These are phyloP conservation scores for Lycaon pictus DNA, from an alignment of 2,113 vertebrate species.

Conservation along the genomic window DNA sequence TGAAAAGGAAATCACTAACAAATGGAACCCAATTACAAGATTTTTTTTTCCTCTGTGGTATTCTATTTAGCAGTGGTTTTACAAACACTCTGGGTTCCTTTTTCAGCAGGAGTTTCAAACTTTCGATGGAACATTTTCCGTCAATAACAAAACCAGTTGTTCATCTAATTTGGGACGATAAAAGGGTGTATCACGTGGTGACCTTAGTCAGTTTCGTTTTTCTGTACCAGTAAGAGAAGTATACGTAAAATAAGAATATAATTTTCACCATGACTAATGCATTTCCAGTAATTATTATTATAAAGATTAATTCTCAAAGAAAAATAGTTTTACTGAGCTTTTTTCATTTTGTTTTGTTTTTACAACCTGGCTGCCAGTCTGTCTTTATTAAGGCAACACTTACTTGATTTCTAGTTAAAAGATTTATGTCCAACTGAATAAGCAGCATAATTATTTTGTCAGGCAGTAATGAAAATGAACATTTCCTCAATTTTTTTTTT, in stretches of 20 bases:
- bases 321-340: conserved; percentile 40
- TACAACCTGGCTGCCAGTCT: conserved; percentile 44
- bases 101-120: conserved; percentile 32
- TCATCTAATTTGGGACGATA: not conserved
- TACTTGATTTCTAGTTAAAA: conserved; percentile 60
- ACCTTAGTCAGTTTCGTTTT: conserved; percentile 13
- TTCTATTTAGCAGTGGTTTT: not conserved
- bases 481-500: not conserved
- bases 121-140: conserved; percentile 24
- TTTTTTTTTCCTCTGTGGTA: not conserved
- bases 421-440: conserved; percentile 35
- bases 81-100: not conserved
- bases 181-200: conserved; percentile 11
- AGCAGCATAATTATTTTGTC: conserved; percentile 59
- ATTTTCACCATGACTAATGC: conserved; percentile 19
- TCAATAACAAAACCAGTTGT: conserved; percentile 17
- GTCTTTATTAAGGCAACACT: conserved; percentile 29
- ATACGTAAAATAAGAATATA: conserved; percentile 38
- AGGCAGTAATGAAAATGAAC: conserved; percentile 25
- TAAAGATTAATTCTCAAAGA: conserved; percentile 49
- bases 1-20: conserved; percentile 50
- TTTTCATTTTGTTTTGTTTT: conserved; percentile 49
- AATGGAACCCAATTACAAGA: not conserved
- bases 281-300: conserved; percentile 39
- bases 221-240: conserved; percentile 31